Evolutionary conservation across 1,140 invertebrate genomes (phyloP).

Genomic region (Calosoma granatense): DNA sequence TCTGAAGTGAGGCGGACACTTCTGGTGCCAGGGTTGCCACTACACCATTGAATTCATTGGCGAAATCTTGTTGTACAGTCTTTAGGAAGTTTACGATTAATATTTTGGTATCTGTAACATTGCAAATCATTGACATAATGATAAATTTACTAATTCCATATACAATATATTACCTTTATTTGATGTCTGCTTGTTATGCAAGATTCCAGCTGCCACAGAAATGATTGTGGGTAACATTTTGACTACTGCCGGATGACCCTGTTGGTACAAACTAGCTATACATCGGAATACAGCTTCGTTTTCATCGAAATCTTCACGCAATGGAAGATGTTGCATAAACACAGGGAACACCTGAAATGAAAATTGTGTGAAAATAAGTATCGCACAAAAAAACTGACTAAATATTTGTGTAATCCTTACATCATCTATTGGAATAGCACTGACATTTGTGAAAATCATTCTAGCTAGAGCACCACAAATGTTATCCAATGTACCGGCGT

Average conservation of each 20-base stretch:
- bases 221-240: constrained; percentile 43
- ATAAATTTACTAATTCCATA: background rate
- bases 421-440: constrained; percentile 52
- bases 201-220: constrained; percentile 39
- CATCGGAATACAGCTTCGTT: constrained; percentile 59
- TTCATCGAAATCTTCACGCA: constrained; percentile 66
- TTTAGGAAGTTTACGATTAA: constrained; percentile 41
- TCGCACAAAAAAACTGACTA: too few relatives aligned
- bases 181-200: constrained; percentile 39
- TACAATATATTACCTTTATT: constrained; percentile 33
- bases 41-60: constrained; percentile 39
- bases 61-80: constrained; percentile 43
- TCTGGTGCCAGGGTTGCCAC: constrained; percentile 34
- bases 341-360: constrained; percentile 56
- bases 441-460: constrained; percentile 54
- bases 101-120: constrained; percentile 37
- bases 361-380: constrained; percentile 13
- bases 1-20: constrained; percentile 16
- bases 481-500: constrained; percentile 58
- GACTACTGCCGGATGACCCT: constrained; percentile 41
- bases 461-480: constrained; percentile 67
- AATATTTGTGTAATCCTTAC: too few relatives aligned
- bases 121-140: constrained; percentile 12
- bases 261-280: constrained; percentile 49
- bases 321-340: constrained; percentile 57